These are phyloP conservation scores for Campopleginae sp. DNA, from an alignment of 2,888 invertebrate genomes.

Conservation along the genomic window DNA sequence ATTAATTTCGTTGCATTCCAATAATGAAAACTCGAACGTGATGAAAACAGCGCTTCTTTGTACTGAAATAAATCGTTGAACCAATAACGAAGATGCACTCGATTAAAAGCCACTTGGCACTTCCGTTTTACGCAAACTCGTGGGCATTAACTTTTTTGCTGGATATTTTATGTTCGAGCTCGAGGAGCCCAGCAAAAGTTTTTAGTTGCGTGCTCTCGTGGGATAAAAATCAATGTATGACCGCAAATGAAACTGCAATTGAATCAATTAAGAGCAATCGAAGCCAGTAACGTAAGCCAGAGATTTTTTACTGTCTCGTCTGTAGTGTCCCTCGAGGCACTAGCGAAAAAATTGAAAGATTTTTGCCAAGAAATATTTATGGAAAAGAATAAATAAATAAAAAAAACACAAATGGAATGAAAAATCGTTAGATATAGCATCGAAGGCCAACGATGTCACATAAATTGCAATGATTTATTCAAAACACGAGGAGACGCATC, in stretches of 20 bases:
- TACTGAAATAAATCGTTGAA: constrained; percentile 42
- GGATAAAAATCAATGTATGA: constrained; percentile 39
- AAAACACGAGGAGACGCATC: constrained; percentile 36
- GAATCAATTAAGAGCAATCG: constrained; percentile 63
- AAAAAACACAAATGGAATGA: constrained; percentile 3
- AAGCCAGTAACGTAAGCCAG: constrained; percentile 24
- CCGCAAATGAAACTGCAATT: constrained; percentile 55
- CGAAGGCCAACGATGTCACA: constrained; percentile 20
- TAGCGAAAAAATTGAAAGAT: neutral
- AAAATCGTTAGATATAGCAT: neutral
- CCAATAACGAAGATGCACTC: constrained; percentile 43
- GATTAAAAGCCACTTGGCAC: constrained; percentile 49
- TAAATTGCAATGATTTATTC: constrained; percentile 53
- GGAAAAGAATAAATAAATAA: neutral
- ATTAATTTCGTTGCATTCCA: too few relatives aligned
- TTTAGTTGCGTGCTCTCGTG: constrained; percentile 10
- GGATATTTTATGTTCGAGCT: neutral
- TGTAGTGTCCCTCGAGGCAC: neutral
- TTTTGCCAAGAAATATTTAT: neutral
- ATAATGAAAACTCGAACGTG: too few relatives aligned
- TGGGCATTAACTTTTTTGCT: constrained; percentile 17
- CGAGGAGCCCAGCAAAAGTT: neutral
- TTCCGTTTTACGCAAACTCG: constrained; percentile 31
- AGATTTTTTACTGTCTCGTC: constrained; percentile 19
- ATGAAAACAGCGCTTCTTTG: constrained; percentile 53